phyloP scores from a whole-genome alignment of 1,140 invertebrate species.

The Ceratosolen solmsi region DNA sequence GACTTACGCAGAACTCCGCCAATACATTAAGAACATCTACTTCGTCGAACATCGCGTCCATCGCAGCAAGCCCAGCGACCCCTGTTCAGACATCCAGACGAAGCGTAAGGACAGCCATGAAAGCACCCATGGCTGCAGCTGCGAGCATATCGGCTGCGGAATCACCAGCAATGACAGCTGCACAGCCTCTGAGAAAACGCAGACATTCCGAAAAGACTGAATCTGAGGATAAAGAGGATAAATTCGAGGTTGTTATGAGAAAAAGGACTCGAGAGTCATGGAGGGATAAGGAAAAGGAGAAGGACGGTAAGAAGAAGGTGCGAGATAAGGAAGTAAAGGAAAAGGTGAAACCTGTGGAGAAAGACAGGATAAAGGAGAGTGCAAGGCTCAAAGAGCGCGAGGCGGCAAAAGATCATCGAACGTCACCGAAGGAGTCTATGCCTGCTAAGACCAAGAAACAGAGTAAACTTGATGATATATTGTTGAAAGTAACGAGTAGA shows the following conservation, averaged over 20 bases:
- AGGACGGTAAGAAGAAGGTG: constrained; percentile 51
- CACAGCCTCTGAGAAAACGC: constrained; percentile 63
- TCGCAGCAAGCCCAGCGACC: constrained; percentile 24
- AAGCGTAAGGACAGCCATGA: constrained; percentile 62
- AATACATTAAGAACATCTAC: constrained; percentile 51
- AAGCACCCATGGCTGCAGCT: constrained; percentile 44
- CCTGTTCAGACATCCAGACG: constrained; percentile 54
- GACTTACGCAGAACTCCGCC: constrained; percentile 49
- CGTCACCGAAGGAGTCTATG: constrained; percentile 3
- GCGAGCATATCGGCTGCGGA: constrained; percentile 2
- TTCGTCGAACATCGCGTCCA: not conserved
- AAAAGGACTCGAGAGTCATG: constrained; percentile 65
- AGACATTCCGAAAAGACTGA: constrained; percentile 73
- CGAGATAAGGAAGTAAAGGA: constrained; percentile 58
- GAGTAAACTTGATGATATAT: constrained; percentile 70
- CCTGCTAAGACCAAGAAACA: constrained; percentile 62
- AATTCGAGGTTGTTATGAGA: constrained; percentile 55
- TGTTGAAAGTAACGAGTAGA: constrained; percentile 67
- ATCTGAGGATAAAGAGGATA: constrained; percentile 62
- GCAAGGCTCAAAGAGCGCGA: constrained; percentile 39
- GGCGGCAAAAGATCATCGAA: constrained; percentile 44
- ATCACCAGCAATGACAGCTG: not conserved
- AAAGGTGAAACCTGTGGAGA: constrained; percentile 66
- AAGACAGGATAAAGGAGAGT: constrained; percentile 52
- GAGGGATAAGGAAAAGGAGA: constrained; percentile 55